These are phyloP conservation scores for Tyria jacobaeae DNA, from an alignment of 2,888 invertebrate species.

Conservation along the genomic window DNA sequence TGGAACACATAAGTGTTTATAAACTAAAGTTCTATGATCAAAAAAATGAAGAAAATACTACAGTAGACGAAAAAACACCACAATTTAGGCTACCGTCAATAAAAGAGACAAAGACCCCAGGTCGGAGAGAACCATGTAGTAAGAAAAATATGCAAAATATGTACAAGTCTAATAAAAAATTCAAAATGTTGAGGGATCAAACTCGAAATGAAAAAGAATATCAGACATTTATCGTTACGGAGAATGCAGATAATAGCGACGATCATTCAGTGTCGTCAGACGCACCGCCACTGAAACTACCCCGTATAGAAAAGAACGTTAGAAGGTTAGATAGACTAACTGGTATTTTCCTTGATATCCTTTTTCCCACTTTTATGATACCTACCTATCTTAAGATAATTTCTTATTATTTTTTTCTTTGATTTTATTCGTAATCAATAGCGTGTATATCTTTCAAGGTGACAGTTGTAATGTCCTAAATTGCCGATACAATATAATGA, in stretches of 20 bases:
- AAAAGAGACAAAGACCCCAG: constrained; percentile 66
- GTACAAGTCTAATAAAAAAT: constrained; percentile 66
- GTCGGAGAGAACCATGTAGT: constrained; percentile 53
- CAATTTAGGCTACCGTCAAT: constrained; percentile 75
- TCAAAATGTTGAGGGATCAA: constrained; percentile 67
- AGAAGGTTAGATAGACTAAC: constrained; percentile 72
- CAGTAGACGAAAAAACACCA: constrained; percentile 26
- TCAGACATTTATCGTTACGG: constrained; percentile 73
- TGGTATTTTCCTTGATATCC: constrained; percentile 1
- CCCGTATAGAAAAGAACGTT: constrained; percentile 77
- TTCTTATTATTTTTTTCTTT: not conserved
- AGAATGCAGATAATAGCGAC: constrained; percentile 67
- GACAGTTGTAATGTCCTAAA: not conserved
- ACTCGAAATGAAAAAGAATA: constrained; percentile 65
- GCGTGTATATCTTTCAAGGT: not conserved
- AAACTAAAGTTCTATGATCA: constrained; percentile 67
- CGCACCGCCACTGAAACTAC: constrained; percentile 78
- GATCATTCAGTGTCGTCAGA: constrained; percentile 68
- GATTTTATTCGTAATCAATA: not conserved
- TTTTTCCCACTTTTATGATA: not conserved
- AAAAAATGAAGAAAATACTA: constrained; percentile 33
- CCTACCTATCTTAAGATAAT: not conserved
- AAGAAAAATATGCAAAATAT: constrained; percentile 66
- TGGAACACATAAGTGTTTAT: constrained; percentile 80
- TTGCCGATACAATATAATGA: not conserved